Percentiles rank a stretch among this genome's conserved stretches.
Evolutionary conservation across 2,113 vertebrate genomes (phyloP).

Genomic region (Centropus unirufus): DNA sequence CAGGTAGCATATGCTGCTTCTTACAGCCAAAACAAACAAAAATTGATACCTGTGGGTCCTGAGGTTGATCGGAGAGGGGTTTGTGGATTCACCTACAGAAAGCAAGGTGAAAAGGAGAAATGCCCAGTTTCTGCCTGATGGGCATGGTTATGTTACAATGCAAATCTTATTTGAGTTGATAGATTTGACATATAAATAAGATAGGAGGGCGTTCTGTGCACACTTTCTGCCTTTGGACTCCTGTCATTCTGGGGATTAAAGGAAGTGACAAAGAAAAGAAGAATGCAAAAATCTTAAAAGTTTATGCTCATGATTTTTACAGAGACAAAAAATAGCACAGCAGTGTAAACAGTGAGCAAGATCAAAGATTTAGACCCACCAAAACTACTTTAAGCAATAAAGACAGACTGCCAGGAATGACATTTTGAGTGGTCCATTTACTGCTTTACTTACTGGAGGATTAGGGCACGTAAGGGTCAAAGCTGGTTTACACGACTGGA

Average conservation of each 20-base stretch:
- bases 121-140: background rate
- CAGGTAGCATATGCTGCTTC: background rate
- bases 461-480: background rate
- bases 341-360: background rate
- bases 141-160: background rate
- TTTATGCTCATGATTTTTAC: background rate
- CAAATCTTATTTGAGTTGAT: background rate
- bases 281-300: conserved; percentile 6
- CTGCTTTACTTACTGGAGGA: background rate
- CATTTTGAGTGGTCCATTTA: conserved; percentile 7
- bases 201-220: background rate
- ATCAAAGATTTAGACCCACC: conserved; percentile 2
- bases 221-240: background rate
- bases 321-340: background rate
- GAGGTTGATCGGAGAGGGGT: background rate
- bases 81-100: background rate
- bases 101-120: background rate
- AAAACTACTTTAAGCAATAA: background rate
- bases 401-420: background rate
- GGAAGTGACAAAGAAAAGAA: background rate
- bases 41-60: background rate
- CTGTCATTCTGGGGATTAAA: background rate
- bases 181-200: background rate
- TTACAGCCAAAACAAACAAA: background rate
- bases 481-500: conserved; percentile 8